phyloP scores from a whole-genome alignment of 2,113 vertebrate species.

The Blennius ocellaris region DNA sequence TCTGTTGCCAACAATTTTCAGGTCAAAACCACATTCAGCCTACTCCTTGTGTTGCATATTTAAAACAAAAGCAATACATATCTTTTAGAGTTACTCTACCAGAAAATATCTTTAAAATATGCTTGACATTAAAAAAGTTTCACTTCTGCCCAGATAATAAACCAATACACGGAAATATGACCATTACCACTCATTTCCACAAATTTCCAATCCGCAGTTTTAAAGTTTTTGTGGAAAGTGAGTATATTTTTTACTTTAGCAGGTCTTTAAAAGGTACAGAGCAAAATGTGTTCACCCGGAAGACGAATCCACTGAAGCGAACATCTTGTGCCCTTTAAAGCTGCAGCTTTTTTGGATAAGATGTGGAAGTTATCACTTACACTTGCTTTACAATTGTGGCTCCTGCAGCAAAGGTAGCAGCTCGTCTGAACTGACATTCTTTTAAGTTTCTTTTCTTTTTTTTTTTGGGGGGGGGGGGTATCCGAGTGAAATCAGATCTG shows the following conservation, averaged over 20 bases:
- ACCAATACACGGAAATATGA: no score
- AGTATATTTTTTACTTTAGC: slow-evolving; percentile 8
- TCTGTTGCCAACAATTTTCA: neutral
- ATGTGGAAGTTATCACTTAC: neutral
- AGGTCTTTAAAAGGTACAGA: neutral
- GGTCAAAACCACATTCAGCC: neutral
- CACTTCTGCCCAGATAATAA: no score
- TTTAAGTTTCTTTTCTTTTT: neutral
- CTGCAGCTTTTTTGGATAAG: slow-evolving; percentile 22
- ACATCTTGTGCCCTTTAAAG: slow-evolving; percentile 7
- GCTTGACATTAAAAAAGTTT: no score
- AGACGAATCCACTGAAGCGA: slow-evolving; percentile 14
- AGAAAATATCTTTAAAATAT: no score
- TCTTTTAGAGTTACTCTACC: neutral
- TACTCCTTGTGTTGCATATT: neutral
- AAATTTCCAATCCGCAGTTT: no score
- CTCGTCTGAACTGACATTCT: slow-evolving; percentile 14
- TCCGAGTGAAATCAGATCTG: neutral
- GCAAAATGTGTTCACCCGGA: neutral
- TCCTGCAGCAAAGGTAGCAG: slow-evolving; percentile 1
- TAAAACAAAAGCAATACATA: neutral
- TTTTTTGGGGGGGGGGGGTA: no score
- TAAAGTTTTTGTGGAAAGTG: neutral
- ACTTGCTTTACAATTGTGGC: neutral
- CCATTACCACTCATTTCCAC: no score